phyloP scores from a whole-genome alignment of 2,113 vertebrate species.

The Cranoglanis bouderius region DNA sequence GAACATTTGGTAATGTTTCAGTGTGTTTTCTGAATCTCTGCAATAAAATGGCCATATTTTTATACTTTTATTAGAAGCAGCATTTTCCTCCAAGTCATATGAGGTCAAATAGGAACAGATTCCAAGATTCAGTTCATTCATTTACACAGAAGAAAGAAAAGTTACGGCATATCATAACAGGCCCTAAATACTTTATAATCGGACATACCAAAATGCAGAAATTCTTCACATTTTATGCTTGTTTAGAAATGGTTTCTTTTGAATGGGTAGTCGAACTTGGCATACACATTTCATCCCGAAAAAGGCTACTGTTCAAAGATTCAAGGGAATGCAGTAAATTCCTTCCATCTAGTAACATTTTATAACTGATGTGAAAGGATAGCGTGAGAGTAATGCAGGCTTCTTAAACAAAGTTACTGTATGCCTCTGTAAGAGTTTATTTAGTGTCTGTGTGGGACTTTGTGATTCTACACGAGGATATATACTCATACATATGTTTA shows the following conservation, averaged over 20 bases:
- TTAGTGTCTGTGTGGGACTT: conserved; percentile 6
- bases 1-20: conserved; percentile 28
- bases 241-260: conserved; percentile 67
- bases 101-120: conserved; percentile 63
- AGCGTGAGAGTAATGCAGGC: neutral
- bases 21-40: conserved; percentile 12
- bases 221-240: conserved; percentile 72
- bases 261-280: conserved; percentile 58
- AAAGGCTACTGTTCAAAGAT: conserved; percentile 65
- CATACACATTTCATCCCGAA: conserved; percentile 61
- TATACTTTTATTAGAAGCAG: conserved; percentile 46
- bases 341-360: conserved; percentile 70
- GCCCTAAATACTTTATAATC: conserved; percentile 59
- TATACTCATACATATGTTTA: conserved; percentile 21
- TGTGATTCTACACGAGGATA: neutral
- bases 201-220: conserved; percentile 59
- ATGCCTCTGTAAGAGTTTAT: conserved; percentile 4
- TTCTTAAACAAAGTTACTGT: conserved; percentile 6
- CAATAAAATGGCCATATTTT: conserved; percentile 39
- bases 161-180: conserved; percentile 68
- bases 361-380: conserved; percentile 50
- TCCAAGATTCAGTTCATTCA: conserved; percentile 58
- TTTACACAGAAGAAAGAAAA: conserved; percentile 64
- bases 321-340: conserved; percentile 66
- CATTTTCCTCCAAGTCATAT: conserved; percentile 51